A percentile compares a stretch with the other conserved stretches of the same genome.
These are phyloP conservation scores for Desoria tigrina DNA, from an alignment of 2,888 invertebrate genomes.

Conservation along the genomic window DNA sequence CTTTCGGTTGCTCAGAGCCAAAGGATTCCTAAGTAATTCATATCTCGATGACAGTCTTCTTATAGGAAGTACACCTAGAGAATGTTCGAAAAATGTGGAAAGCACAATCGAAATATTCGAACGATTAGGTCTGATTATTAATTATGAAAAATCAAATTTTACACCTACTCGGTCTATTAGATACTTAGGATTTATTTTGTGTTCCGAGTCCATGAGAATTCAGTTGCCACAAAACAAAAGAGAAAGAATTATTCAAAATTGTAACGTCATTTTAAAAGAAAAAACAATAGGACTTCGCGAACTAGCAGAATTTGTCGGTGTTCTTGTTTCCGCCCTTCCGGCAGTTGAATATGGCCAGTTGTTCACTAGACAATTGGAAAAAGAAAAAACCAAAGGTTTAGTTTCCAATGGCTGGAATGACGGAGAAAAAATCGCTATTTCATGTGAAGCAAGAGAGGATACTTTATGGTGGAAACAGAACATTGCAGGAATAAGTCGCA, in stretches of 20 bases:
- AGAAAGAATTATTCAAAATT: background rate
- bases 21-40: background rate
- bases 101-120: background rate
- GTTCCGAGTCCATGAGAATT: conserved; percentile 8
- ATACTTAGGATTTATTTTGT: conserved; percentile 19
- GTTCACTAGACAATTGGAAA: conserved; percentile 25
- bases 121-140: conserved; percentile 14
- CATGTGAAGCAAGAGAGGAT: background rate
- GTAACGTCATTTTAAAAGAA: background rate
- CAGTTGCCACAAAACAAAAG: background rate
- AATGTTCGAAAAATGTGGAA: background rate
- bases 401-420: background rate
- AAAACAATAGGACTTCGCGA: background rate
- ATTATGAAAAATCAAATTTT: conserved; percentile 6
- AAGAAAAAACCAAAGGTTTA: conserved; percentile 16
- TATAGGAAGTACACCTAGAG: background rate
- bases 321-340: conserved; percentile 25
- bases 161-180: background rate
- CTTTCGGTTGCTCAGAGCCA: background rate
- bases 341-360: conserved; percentile 23
- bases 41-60: conserved; percentile 20
- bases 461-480: conserved; percentile 21
- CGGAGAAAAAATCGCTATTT: background rate
- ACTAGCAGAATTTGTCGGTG: conserved; percentile 11
- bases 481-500: background rate